These are phyloP conservation scores for Stratiolaelaps scimitus DNA, from an alignment of 1,140 invertebrate species.

Conservation along the genomic window DNA sequence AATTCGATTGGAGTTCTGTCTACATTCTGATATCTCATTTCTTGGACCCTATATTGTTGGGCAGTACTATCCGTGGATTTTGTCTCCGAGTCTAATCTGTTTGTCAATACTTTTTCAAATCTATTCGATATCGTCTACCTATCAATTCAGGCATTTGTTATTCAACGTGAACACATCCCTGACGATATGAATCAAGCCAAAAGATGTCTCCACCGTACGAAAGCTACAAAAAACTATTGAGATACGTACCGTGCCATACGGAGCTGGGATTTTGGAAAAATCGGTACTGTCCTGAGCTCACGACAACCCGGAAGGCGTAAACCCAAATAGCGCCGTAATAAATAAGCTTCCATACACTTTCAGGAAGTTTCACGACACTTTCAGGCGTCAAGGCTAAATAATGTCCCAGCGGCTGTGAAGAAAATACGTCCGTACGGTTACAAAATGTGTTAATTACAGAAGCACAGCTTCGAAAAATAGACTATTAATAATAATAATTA, in stretches of 20 bases:
- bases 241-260: slow-evolving; percentile 39
- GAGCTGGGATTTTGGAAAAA: slow-evolving; percentile 38
- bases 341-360: slow-evolving; percentile 41
- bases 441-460: neutral
- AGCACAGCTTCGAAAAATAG: neutral
- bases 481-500: slow-evolving; percentile 6
- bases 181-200: too few species aligned
- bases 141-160: too few species aligned
- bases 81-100: too few species aligned
- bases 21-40: too few species aligned
- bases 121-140: too few species aligned
- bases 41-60: too few species aligned
- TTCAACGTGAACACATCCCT: too few species aligned
- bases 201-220: too few species aligned
- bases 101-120: too few species aligned
- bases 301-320: slow-evolving; percentile 38
- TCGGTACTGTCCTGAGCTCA: slow-evolving; percentile 36
- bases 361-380: slow-evolving; percentile 40
- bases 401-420: slow-evolving; percentile 34
- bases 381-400: slow-evolving; percentile 32
- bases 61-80: too few species aligned
- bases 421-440: slow-evolving; percentile 8
- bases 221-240: too few species aligned
- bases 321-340: slow-evolving; percentile 40
- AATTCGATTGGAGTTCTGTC: too few species aligned